Evolutionary conservation across 2,888 invertebrate genomes (phyloP), one percentile per base, ranked within the genome.

Genomic region (Orgyia antiqua): DNA sequence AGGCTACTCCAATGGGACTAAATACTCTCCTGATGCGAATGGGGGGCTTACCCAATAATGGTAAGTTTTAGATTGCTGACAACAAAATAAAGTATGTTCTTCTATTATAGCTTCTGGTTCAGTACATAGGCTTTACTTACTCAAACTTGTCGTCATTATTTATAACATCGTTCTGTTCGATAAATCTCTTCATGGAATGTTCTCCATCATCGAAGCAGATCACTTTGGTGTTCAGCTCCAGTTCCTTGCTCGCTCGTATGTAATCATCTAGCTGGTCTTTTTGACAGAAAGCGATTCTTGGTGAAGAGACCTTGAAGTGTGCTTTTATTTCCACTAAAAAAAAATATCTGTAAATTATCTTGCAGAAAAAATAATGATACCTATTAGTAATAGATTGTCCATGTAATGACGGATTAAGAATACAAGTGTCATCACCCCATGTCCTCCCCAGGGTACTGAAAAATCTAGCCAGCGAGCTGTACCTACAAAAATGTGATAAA

Each of bases 251-350:
- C 0, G 61, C 74, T 8, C 31, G 36, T 1, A 39, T 18, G 27
- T 66, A 71, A 1, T 52, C 38, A 0, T 58, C 49, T 10, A 54
- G 51, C 0, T 47, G 33, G 2, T 65, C 63, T n/a, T 50, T 39
- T 31, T 73, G 65, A 32, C 80, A 79, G 31, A 80, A 76, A 0
- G 67, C 70, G 36, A 80, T 48, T 44, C 63, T 71, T 0, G 82
- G 82, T 10, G 45, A 37, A 0, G 69, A 56, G 23, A 71, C 33
- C 29, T 68, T 58, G 32, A 82, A 68, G 0, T 71, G 21, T 1
- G 45, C 33, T 39, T 57, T 64, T 1, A 82, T 59, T 58, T 82
- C 78, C 24, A 51, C 82, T 82, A 64, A 12, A 11, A 23, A 10
- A 4, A 10, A 23, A 10, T 7, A 10, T 10, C 4, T 23, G 4